Conservation (phyloP, 2,888 invertebrate genomes). For the Tyria jacobaeae region DNA sequence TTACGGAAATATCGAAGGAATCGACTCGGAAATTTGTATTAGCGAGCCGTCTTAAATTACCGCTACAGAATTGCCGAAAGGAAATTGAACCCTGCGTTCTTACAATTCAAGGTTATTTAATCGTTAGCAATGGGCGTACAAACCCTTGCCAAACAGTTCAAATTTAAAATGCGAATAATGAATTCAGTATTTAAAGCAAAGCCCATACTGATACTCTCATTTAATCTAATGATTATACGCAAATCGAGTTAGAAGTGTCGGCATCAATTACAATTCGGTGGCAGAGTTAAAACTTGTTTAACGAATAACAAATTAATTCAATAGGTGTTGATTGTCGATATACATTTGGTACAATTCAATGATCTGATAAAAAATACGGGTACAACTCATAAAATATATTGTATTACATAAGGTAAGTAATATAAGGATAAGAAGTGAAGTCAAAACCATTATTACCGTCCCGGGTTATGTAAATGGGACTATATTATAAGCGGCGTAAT, state of each 20-base stretch:
- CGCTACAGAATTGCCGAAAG: conserved; percentile 19
- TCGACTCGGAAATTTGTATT: conserved; percentile 41
- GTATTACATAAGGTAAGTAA: no score
- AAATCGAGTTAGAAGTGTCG: conserved; percentile 49
- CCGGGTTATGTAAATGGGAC: no score
- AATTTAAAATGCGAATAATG: conserved; percentile 23
- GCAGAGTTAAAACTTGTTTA: conserved; percentile 39
- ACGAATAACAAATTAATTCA: conserved; percentile 31
- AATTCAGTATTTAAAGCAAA: conserved; percentile 31
- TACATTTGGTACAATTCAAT: conserved; percentile 29
- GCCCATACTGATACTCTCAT: conserved; percentile 39
- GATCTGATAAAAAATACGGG: conserved; percentile 7
- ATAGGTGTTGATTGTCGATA: conserved; percentile 38
- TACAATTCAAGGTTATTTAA: conserved; percentile 22
- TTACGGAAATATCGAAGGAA: conserved; percentile 40
- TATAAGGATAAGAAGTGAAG: no score
- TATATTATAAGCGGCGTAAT: no score
- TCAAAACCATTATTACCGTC: no score
- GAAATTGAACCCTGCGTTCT: conserved; percentile 32
- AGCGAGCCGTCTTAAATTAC: conserved; percentile 38
- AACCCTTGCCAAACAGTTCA: background rate
- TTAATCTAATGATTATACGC: conserved; percentile 33
- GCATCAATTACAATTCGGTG: conserved; percentile 44
- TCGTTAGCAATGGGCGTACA: conserved; percentile 15
- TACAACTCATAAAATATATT: background rate